Base-by-base conservation (phyloP, 2,113 vertebrate species). In the Felis chaus region DNA sequence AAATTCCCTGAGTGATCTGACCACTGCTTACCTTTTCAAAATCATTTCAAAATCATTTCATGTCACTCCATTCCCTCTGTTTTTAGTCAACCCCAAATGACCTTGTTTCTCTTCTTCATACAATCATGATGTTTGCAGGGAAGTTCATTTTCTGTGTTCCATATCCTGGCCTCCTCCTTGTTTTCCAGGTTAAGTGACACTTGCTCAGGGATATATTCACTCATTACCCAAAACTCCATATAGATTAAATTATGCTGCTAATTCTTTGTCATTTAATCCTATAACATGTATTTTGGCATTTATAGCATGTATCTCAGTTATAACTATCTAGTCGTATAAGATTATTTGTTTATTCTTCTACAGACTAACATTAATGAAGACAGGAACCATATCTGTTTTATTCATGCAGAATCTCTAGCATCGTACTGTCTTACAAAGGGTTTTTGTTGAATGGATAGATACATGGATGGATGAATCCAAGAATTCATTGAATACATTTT, bases 361-460 rank as follows among this genome's bases (percentile, higher is more conserved):
- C 33, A 83, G 19, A 74, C 1, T 82, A 88, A 93, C 16, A 63
- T 95, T 84, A 95, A 82, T n/a, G 36, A 84, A 92, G 48, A 89
- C 16, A 63, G 23, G 29, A 0, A 29, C 8, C 55, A 8, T 69
- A 18, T 33, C 33, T 78, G 16, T 79, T 82, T 78, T 74, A 61
- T 79, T 68, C 36, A 71, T 80, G 6, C 18, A 92, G 53, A 90
- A 87, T 63, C 27, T 9, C 3, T 78, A 55, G 10, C 29, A 53
- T 79, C 36, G 73, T 94, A 63, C 15, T 21, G 69, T 55, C n/a
- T 76, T 33, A 63, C 33, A 93, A 89, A 73, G 29, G 25, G 14
- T 36, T 89, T 94, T 73, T 84, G 50, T 87, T 96, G 71, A 88
- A 13, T 69, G 36, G 13, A 36, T 95, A 10, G 8, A 29, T 86